Conservation (phyloP, 2,797 vertebrate genomes). For the Bradypus variegatus region DNA sequence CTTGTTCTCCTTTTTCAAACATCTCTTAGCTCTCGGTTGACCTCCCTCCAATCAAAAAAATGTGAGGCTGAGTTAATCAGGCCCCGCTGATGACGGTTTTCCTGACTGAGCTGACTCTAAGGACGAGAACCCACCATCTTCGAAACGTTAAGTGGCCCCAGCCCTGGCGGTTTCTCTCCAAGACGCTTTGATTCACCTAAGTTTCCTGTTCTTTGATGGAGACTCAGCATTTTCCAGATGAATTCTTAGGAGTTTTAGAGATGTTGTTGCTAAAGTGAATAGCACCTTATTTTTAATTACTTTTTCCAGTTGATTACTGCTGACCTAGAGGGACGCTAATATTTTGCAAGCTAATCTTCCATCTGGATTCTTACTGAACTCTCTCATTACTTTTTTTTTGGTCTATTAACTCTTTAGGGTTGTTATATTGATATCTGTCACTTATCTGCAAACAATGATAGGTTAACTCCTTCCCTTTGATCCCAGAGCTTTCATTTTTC, state of each 20-base stretch:
- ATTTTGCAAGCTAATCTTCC: rapidly evolving
- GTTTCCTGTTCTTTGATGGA: neutral
- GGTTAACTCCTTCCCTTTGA: neutral
- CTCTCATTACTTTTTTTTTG: too few species aligned
- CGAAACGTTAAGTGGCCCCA: rapidly evolving
- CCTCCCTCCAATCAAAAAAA: neutral
- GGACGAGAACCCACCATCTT: neutral
- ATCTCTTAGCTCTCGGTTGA: rapidly evolving
- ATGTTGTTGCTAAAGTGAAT: rapidly evolving
- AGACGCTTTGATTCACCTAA: neutral
- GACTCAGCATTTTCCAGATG: too few species aligned
- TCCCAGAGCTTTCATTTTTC: neutral
- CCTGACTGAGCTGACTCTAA: too few species aligned
- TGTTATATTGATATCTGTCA: neutral
- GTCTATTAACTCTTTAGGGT: neutral
- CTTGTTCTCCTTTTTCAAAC: neutral
- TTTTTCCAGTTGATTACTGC: neutral
- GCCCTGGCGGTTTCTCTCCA: rapidly evolving
- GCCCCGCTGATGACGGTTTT: neutral
- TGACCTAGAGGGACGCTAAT: rapidly evolving
- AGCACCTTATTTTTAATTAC: too few species aligned
- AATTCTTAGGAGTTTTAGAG: rapidly evolving
- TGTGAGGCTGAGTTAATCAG: too few species aligned
- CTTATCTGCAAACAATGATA: neutral
- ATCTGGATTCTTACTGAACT: neutral